Evolutionary conservation across 2,797 vertebrate species (phyloP), one percentile per base, ranked within the genome.

Genomic region (Myoxocephalus aenaeus): DNA sequence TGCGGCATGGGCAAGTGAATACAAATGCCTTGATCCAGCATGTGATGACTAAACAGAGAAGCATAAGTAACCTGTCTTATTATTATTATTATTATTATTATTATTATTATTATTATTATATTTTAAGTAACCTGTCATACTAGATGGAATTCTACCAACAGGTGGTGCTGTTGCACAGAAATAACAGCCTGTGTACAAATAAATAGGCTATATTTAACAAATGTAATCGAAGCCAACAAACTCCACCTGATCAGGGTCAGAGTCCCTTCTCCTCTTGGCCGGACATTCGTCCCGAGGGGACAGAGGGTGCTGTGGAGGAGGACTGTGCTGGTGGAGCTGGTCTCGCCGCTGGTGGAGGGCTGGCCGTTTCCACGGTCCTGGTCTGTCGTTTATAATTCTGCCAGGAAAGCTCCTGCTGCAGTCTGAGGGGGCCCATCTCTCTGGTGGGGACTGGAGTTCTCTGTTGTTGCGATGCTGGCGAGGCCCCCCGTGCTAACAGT

Each of bases 251-350:
- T 97, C 95, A 12, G 95, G 93, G 48, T 84, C 94, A 61, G 93
- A 88, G 80, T 94, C 95, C 81, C 96, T 93, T 79, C 95, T 95
- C 69, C 96, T 94, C 75, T 97, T 98, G 84, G 93, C 92, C 8
- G 95, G 94, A 82, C 95, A 94, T 71, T 94, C 94, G 34, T 96
- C 96, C 67, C 89, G 92, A 27, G 22, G 84, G 68, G 89, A 89
- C 20, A 86, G 82, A n/a, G 86, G 80, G 87, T 88, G 91, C 62
- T 79, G 90, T 40, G 85, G 87, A 22, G 94, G 89, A 22, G 96
- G 92, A 67, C 94, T 87, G 59, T 95, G 93, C 87, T 96, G 96
- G 56, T 95, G 93, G 0, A 90, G 82, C 48, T 92, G 93, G 54
- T 95, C 92, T 71, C 87, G 83, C 51, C 88, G 86, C 69, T 96